A percentile compares a stretch with the other conserved stretches of the same genome.
Conservation (phyloP, 2,888 invertebrate species). For the Eupithecia subfuscata region DNA sequence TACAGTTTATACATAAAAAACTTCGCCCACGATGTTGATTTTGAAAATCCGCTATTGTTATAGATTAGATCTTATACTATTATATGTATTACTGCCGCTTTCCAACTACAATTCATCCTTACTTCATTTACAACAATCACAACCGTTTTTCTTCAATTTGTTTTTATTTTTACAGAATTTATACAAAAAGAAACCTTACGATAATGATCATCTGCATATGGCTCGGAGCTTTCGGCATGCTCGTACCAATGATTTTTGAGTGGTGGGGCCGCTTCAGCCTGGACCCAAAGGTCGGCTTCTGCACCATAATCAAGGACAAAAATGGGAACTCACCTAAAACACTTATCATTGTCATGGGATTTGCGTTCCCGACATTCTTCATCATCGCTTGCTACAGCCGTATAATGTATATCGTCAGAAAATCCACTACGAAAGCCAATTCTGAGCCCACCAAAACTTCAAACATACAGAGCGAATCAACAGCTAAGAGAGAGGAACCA, state of each 20-base stretch:
- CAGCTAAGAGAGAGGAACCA: constrained; percentile 11
- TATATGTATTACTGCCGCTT: not conserved
- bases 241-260: constrained; percentile 25
- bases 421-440: constrained; percentile 17
- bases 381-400: constrained; percentile 34
- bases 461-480: constrained; percentile 1
- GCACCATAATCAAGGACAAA: constrained; percentile 34
- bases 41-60: too few relatives aligned
- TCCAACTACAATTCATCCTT: not conserved
- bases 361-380: constrained; percentile 22
- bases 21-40: too few relatives aligned
- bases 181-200: constrained; percentile 33
- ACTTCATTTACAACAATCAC: not conserved
- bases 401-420: constrained; percentile 37
- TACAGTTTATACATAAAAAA: too few relatives aligned
- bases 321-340: constrained; percentile 28
- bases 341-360: constrained; percentile 16
- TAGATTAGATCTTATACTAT: too few relatives aligned
- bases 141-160: not conserved
- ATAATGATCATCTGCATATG: constrained; percentile 38
- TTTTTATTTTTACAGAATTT: constrained; percentile 33
- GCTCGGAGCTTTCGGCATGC: constrained; percentile 25
- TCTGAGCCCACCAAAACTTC: not conserved
- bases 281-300: constrained; percentile 27
- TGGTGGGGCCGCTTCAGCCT: constrained; percentile 38